Evolutionary conservation across 2,113 vertebrate species (phyloP), one percentile per base, ranked within the genome.

Genomic region (Oncorhynchus keta): DNA sequence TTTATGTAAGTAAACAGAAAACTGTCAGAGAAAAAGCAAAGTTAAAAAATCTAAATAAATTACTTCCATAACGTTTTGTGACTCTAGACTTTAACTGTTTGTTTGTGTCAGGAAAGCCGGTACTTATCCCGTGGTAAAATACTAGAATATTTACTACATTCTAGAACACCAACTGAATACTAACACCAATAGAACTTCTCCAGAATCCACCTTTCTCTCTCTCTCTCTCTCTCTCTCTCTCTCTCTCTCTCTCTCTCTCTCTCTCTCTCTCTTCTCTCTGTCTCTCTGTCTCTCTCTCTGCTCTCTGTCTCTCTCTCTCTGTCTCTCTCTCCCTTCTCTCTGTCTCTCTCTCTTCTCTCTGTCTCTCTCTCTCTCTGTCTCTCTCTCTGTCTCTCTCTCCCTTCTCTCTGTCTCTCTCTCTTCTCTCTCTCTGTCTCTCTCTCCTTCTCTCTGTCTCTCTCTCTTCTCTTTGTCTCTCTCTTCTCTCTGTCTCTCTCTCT

Each of bases 71-170:
- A 75, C 89, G 82, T 84, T 76, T 78, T 79, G 76, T 84, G 88
- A 90, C 81, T 88, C 82, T 80, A 68, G 79, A 83, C 73, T 89
- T 87, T 85, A 86, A 91, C 85, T 92, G 87, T 92, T 86, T 92
- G 89, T 90, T 89, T 90, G 81, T 85, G 83, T 88, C 90, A 82
- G 73, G 85, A 87, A 81, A 87, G 80, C 81, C 85, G 85, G 86
- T 79, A 89, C 79, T 84, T 86, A 70, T 73, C 70, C 79, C 81
- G 77, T 82, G 83, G 86, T 83, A 84, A 78, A 79, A 73, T 84
- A 86, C 14, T 59, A 85, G 89, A 84, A 86, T 86, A 86, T 89
- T 91, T 89, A 84, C 79, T 16, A 77, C 74, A 49, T 85, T 81
- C 83, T 83, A 80, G 85, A 87, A 90, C 78, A 88, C 70, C 5